Evolutionary conservation across 2,888 invertebrate species (phyloP), one percentile per base, ranked within the genome.

Genomic region (Conomelus anceps): DNA sequence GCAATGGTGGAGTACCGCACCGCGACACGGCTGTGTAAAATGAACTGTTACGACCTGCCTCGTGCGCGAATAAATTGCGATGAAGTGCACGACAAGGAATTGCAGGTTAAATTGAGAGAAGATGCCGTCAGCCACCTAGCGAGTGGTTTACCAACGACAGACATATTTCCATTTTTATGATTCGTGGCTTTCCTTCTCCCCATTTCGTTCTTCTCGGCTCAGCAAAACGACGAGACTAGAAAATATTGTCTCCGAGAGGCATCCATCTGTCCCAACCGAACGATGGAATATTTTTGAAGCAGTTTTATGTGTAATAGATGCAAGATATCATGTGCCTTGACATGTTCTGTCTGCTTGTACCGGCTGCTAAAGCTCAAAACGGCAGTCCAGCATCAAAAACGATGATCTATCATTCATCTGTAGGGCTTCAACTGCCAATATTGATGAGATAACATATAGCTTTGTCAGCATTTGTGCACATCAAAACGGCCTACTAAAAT

Each of bases 91-190:
- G n/a, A n/a, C 63, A 34, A 34, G 13, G 34, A 34, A 34, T 34
- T 34, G 63, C 63, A 63, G 63, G n/a, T n/a, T 63, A 63, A 63
- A 63, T 63, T 63, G 63, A 63, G 63, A 63, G 63, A 63, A 63
- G 63, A 63, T n/a, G 63, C 63, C n/a, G 63, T n/a, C 63, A 63
- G n/a, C 63, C n/a, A 63, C n/a, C 63, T 20, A n/a, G n/a, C n/a
- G 63, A n/a, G 11, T 63, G 63, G 3, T 63, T 63, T 63, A 63
- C 63, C 63, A 63, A n/a, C 63, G 63, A 63, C 63, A 86, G 86
- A 86, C 86, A 86, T 86, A 86, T 86, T 86, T 86, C 86, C 86
- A 86, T 86, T 86, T 86, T 86, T 86, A 86, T 86, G 86, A 86
- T 86, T 86, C 86, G 23, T 26, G 17, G 86, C 86, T 22, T 24